Conservation (phyloP, 2,113 vertebrate genomes). For the Corynorhinus townsendii region DNA sequence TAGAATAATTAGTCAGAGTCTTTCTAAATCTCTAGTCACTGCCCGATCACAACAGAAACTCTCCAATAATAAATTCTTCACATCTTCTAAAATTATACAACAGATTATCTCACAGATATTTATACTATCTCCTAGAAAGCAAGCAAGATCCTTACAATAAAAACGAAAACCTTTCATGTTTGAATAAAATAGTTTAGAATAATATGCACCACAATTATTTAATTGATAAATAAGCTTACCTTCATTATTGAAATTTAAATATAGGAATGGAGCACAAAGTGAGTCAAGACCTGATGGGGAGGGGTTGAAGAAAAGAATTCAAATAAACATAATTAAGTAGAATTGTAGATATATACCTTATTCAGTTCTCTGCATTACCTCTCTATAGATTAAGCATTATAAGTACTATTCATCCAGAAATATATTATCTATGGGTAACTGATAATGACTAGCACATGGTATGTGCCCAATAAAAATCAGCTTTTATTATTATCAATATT, state of each 20-base stretch:
- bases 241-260: conserved; percentile 99
- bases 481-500: not conserved
- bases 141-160: not conserved
- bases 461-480: not conserved
- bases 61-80: not conserved
- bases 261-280: conserved; percentile 96
- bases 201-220: not conserved
- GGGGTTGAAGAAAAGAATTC: not conserved
- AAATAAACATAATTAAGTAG: not conserved
- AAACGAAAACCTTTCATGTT: not conserved
- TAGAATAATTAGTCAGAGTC: not conserved
- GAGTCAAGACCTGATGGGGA: conserved; percentile 92
- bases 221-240: conserved; percentile 79
- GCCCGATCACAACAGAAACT: not conserved
- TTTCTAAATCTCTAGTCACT: not conserved
- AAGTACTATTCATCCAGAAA: not conserved
- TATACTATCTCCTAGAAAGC: not conserved
- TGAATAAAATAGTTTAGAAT: conserved; percentile 23
- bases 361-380: not conserved
- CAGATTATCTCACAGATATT: conserved; percentile 15
- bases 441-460: not conserved
- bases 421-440: not conserved
- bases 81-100: not conserved
- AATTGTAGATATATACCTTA: not conserved
- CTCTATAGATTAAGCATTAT: not conserved